These are phyloP conservation scores for Trichonephila clavata DNA, from an alignment of 1,140 invertebrate species.

Conservation along the genomic window DNA sequence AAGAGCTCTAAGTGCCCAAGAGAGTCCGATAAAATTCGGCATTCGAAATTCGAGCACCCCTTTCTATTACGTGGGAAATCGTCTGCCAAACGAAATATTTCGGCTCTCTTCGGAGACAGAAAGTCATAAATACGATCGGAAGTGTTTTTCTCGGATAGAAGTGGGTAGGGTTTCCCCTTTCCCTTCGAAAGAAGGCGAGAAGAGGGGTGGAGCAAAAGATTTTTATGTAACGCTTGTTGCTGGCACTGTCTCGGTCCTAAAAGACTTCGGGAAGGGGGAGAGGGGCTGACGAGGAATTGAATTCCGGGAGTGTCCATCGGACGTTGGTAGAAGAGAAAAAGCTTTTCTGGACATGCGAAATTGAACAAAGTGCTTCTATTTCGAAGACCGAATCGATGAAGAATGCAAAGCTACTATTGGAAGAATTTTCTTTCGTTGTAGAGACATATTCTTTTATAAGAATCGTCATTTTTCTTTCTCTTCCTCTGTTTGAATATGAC, in stretches of 20 bases:
- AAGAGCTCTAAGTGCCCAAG: neutral
- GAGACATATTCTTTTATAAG: neutral
- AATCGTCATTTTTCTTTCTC: too few species aligned
- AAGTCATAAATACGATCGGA: neutral
- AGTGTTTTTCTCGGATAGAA: neutral
- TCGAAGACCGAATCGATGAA: neutral
- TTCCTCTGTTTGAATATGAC: too few species aligned
- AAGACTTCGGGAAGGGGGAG: neutral
- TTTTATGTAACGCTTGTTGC: conserved; percentile 15
- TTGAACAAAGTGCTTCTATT: neutral
- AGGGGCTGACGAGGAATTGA: neutral
- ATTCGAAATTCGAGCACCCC: neutral
- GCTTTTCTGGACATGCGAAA: neutral
- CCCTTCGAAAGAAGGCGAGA: neutral
- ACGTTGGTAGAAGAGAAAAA: neutral
- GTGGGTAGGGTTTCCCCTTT: neutral
- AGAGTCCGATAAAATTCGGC: conserved; percentile 16
- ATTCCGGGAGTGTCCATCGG: neutral
- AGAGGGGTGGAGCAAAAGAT: neutral
- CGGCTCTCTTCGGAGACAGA: neutral
- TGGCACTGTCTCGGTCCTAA: neutral
- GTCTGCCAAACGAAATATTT: conserved; percentile 15
- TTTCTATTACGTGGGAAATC: neutral
- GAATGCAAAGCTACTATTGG: neutral
- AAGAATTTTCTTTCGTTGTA: neutral